Base-by-base conservation (phyloP, 1,140 invertebrate genomes). In the Drosophila kohkoa region DNA sequence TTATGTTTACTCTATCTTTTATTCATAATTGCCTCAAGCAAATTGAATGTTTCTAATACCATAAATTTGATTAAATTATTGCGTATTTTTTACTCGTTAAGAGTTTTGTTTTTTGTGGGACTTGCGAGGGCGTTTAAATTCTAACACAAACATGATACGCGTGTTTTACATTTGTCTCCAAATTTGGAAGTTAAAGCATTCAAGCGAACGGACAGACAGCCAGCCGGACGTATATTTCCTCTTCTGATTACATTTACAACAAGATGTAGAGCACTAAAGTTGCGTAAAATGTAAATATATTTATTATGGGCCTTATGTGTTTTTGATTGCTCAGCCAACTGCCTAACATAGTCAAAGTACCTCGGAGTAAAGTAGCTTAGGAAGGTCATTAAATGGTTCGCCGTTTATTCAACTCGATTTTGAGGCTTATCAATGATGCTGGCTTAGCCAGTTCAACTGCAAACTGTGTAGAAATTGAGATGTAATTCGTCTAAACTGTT, bases 341-440 rank as follows among this genome's bases (percentile, higher is more conserved):
- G 7, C 4, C 11, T 58, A 5, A 66, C 6, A 43, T 5, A 51
- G 15, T 41, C 1, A 8, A 51, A 11, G 13, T 51, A 32, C 52
- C 7, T 32, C 5, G 15, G 0, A 13, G 54, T 13, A 32, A 20
- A 41, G 38, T 5, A 55, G 43, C 5, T 6, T 20, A 7, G 11
- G 11, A 30, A 13, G 13, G 10, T 68, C 46, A 48, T 20, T 41
- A 51, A 32, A 30, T 32, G 20, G 32, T 52, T 11, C 20, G 65
- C 32, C 69, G 66, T 63, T 70, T 70, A 75, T 69, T 75, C 66
- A 75, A 74, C 65, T 68, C 57, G 45, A 65, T 45, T 25, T 25
- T 20, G 38, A 3, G 10, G 48, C 10, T 28, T 30, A 43, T 8
- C 11, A 13, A 4, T 30, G 35, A 10, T 8, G 20, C 28, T 20